Evolutionary conservation across 2,888 invertebrate species (phyloP).

Genomic region (Noctua janthe): DNA sequence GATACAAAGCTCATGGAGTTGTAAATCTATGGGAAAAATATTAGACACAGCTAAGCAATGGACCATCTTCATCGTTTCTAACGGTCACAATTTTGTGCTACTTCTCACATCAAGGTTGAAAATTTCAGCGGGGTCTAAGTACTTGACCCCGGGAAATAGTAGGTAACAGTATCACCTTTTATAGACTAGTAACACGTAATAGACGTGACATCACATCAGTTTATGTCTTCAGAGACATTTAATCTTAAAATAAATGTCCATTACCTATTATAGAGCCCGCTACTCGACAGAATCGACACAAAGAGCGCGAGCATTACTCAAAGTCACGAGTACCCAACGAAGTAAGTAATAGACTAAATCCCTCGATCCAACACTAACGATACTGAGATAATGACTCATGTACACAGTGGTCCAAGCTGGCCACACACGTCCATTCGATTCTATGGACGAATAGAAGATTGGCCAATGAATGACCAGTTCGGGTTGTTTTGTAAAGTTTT

Average conservation of each 20-base stretch:
- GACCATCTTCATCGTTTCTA: neutral
- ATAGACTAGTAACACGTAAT: neutral
- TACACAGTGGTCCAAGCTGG: slow-evolving; percentile 31
- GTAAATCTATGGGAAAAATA: neutral
- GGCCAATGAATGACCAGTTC: slow-evolving; percentile 4
- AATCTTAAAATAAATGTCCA: slow-evolving; percentile 19
- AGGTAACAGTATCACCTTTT: neutral
- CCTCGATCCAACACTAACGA: slow-evolving; percentile 45
- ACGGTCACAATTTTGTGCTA: neutral
- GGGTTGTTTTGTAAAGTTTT: slow-evolving; percentile 30
- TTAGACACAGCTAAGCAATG: neutral
- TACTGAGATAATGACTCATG: slow-evolving; percentile 34
- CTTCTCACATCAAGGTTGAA: neutral
- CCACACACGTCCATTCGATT: slow-evolving; percentile 12
- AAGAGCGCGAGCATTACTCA: slow-evolving; percentile 51
- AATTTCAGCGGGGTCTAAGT: neutral
- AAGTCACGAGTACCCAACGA: slow-evolving; percentile 42
- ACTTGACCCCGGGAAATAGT: neutral
- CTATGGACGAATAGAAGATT: neutral
- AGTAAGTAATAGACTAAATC: slow-evolving; percentile 54
- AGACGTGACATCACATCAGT: neutral
- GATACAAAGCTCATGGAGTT: neutral
- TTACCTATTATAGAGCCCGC: slow-evolving; percentile 15
- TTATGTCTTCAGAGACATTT: neutral
- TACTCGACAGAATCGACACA: slow-evolving; percentile 16